Evolutionary conservation across 1,140 invertebrate genomes (phyloP).

Genomic region (Phocides pigmalion): DNA sequence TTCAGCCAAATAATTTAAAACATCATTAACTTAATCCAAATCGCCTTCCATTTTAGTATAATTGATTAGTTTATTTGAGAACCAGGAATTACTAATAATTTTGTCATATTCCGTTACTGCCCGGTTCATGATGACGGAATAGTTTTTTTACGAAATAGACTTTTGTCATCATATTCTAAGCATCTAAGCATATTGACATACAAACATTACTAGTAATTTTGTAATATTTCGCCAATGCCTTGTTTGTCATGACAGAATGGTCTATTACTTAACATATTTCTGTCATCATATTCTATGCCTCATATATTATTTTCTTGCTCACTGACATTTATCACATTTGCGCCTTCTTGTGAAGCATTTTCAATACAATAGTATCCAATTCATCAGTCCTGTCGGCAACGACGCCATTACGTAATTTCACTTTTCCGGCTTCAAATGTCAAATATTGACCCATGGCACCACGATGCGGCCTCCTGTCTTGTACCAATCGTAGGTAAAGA

Average conservation of each 20-base stretch:
- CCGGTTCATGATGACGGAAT: not conserved
- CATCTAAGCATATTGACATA: too few species aligned
- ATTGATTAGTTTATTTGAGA: not conserved
- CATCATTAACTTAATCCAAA: not conserved
- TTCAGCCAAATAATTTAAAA: not conserved
- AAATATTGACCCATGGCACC: slow-evolving; percentile 64
- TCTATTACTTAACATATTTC: not conserved
- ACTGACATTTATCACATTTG: not conserved
- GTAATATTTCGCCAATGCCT: slow-evolving; percentile 17
- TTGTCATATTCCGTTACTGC: slow-evolving; percentile 13
- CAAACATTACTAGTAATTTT: too few species aligned
- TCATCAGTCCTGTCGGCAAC: slow-evolving; percentile 28
- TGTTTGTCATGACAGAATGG: too few species aligned
- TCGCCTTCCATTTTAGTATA: not conserved
- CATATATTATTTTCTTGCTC: too few species aligned
- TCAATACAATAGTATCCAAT: slow-evolving; percentile 1
- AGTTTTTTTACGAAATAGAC: not conserved
- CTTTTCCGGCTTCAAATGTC: slow-evolving; percentile 60
- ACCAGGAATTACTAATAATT: not conserved
- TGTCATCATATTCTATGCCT: too few species aligned
- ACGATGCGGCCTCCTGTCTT: slow-evolving; percentile 50
- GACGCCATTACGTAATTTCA: slow-evolving; percentile 50
- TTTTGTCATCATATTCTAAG: too few species aligned
- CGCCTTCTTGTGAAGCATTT: not conserved
- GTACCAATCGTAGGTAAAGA: slow-evolving; percentile 8